Evolutionary conservation across 2,797 vertebrate genomes (phyloP).

Genomic region (Syngnathus acus): DNA sequence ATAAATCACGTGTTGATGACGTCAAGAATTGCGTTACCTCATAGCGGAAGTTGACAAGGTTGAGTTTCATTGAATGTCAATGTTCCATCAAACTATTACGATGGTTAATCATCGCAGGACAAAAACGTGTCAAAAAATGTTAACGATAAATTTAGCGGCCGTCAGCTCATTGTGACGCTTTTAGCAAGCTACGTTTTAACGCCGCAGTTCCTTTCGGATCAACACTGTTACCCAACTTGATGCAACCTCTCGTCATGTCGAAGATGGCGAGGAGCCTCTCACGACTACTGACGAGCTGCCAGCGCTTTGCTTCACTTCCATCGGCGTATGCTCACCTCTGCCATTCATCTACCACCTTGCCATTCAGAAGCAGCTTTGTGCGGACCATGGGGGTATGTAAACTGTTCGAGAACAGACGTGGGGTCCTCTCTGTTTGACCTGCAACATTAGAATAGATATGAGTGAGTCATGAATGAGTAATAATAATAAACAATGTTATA

Average conservation of each 20-base stretch:
- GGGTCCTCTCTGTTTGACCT: neutral
- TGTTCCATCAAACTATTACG: neutral
- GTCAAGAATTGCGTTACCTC: neutral
- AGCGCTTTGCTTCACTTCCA: constrained; percentile 7
- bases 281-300: constrained; percentile 15
- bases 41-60: constrained; percentile 25
- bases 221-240: neutral
- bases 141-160: too few relatives aligned
- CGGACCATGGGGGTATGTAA: constrained; percentile 52
- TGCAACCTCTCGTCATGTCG: neutral
- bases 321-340: neutral
- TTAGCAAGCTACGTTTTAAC: neutral
- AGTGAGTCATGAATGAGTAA: too few relatives aligned
- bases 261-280: constrained; percentile 32
- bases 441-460: neutral
- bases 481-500: too few relatives aligned
- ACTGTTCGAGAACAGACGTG: neutral
- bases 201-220: neutral
- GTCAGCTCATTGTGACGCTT: neutral
- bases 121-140: neutral
- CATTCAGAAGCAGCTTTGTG: constrained; percentile 7
- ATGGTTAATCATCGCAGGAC: neutral
- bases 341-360: neutral
- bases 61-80: constrained; percentile 30
- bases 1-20: constrained; percentile 16